A percentile compares a stretch with the other conserved stretches of the same genome.
Conservation (phyloP, 1,140 invertebrate genomes). For the Triops longicaudatus region DNA sequence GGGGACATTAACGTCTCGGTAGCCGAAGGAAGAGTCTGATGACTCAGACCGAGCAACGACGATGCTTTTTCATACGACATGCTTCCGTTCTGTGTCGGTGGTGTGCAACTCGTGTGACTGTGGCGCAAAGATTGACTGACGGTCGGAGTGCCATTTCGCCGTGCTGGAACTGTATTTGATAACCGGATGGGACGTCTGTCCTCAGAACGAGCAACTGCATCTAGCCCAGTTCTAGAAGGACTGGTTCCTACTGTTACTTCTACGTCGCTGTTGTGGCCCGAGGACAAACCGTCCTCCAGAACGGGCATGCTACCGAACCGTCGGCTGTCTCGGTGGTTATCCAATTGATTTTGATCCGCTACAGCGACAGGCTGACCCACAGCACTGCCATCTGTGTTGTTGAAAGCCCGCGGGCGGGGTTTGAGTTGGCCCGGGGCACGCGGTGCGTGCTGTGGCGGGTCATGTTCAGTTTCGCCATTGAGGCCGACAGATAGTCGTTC, state of each 20-base stretch:
- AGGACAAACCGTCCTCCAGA: slow-evolving; percentile 70
- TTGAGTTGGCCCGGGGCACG: not conserved
- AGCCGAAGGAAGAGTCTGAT: not conserved
- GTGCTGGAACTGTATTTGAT: not conserved
- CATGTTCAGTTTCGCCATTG: slow-evolving; percentile 52
- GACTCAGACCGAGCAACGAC: not conserved
- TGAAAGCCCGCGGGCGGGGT: not conserved
- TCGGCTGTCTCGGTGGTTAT: slow-evolving; percentile 32
- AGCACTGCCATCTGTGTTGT: not conserved
- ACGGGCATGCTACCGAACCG: slow-evolving; percentile 75
- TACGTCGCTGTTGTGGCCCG: slow-evolving; percentile 23
- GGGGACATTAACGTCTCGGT: not conserved
- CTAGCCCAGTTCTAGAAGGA: too few relatives aligned
- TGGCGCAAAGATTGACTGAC: not conserved
- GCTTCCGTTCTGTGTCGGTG: not conserved
- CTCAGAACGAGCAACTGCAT: not conserved
- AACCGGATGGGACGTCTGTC: not conserved
- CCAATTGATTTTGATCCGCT: not conserved
- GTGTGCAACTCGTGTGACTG: not conserved
- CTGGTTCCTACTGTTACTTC: not conserved
- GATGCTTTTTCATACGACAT: not conserved
- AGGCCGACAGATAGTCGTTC: slow-evolving; percentile 36
- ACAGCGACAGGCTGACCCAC: not conserved
- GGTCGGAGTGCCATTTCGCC: not conserved
- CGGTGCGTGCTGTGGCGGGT: not conserved